phyloP scores from a whole-genome alignment of 2,113 vertebrate species.

The Neomonachus schauinslandi region DNA sequence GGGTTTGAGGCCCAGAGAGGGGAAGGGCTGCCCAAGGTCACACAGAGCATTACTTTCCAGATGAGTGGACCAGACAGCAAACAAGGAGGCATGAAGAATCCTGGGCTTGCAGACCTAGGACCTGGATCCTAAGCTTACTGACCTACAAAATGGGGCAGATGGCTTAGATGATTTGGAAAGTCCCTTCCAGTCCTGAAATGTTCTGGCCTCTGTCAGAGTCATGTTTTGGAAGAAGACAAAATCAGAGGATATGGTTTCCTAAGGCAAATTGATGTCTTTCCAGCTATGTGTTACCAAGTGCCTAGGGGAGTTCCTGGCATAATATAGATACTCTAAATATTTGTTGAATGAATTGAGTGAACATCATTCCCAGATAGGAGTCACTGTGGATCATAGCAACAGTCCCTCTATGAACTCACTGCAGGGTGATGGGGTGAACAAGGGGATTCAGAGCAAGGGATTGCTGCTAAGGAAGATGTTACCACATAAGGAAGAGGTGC shows the following conservation, averaged over 20 bases:
- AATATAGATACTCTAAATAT: background rate
- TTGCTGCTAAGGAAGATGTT: background rate
- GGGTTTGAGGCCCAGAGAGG: background rate
- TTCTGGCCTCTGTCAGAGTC: background rate
- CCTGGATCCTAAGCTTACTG: background rate
- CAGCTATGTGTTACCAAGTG: background rate
- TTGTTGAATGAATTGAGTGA: background rate
- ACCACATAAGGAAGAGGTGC: accelerated
- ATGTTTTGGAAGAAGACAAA: background rate
- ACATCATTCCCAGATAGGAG: background rate
- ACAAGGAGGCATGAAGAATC: background rate
- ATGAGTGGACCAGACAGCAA: background rate
- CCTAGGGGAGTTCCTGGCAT: background rate
- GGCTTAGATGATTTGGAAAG: background rate
- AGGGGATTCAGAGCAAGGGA: background rate
- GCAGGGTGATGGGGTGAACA: background rate
- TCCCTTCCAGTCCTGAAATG: background rate
- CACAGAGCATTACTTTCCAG: background rate
- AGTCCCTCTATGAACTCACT: background rate
- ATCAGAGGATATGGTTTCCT: background rate
- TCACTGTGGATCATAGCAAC: background rate
- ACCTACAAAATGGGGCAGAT: background rate
- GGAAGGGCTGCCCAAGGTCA: background rate
- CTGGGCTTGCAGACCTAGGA: background rate
- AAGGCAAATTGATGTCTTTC: background rate